Evolutionary conservation across 2,797 vertebrate species (phyloP), one percentile per base, ranked within the genome.

Genomic region (Thripadectes ignobilis): DNA sequence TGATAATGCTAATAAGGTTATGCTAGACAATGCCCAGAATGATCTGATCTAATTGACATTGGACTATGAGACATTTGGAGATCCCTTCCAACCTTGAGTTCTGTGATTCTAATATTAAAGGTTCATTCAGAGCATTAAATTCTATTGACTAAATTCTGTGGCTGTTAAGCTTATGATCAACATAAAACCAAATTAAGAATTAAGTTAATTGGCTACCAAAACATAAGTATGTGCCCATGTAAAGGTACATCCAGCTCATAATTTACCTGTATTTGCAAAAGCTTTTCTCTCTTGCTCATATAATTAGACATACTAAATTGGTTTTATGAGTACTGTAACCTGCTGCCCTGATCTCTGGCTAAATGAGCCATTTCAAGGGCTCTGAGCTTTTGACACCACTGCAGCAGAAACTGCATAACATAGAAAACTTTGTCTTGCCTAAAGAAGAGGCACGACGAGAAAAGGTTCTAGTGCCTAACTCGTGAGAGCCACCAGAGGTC

Each of bases 401-500:
- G 30, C 30, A 69, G 30, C 14, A 76, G 72, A 89, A 87, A 46
- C 12, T 66, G 14, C 4, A 10, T 27, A 58, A 43, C 14, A 36
- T 12, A 68, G 54, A 86, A 84, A 62, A 12, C 15, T 8, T 65
- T 71, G 12, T 22, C 46, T 54, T 75, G 16, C 4, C 34, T 49
- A 41, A 77, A 71, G 49, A 67, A 71, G 34, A 12, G 13, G 10
- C 6, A 58, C 34, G n/a, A 75, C 34, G 29, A 74, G 30, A 36
- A 78, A 73, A 69, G 8, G 21, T 15, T 27, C 6, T 17, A 45
- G 12, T 21, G 9, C 12, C 27, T n/a, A 36, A 48, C 7, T 7
- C 0, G 0, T 10, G 0, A 58, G 24, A 54, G 4, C 21, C 45
- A 58, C 5, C 11, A 54, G 43, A 77, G 7, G 12, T 34, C 15